These are phyloP conservation scores for Cetonia aurata DNA, from an alignment of 2,888 invertebrate species.

Conservation along the genomic window DNA sequence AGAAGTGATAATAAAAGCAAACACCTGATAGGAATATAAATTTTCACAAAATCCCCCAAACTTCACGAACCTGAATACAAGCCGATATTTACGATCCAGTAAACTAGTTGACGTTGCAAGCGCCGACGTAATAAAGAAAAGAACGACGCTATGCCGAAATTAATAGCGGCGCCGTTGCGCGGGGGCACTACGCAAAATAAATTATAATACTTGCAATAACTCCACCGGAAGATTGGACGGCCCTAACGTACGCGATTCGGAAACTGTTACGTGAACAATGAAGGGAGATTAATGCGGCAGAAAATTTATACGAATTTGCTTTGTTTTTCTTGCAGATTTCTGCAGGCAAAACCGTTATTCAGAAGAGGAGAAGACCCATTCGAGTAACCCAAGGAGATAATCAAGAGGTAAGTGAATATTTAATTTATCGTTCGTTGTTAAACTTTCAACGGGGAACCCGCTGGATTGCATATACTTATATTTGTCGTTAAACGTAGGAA, in stretches of 20 bases:
- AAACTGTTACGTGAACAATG: background rate
- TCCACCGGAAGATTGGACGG: background rate
- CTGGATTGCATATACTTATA: background rate
- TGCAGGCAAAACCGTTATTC: background rate
- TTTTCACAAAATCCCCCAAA: conserved; percentile 11
- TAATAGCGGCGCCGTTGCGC: conserved; percentile 22
- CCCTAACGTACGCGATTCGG: background rate
- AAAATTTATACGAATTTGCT: conserved; percentile 21
- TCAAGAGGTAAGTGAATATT: conserved; percentile 23
- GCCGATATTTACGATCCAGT: conserved; percentile 34
- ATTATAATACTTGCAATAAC: background rate
- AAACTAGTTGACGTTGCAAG: conserved; percentile 30
- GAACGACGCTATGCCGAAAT: conserved; percentile 22
- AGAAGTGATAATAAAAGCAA: conserved; percentile 40
- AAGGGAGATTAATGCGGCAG: background rate
- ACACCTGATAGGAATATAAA: conserved; percentile 32
- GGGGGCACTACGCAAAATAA: conserved; percentile 12
- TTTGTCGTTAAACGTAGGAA: background rate
- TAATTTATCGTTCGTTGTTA: conserved; percentile 20
- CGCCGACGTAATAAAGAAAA: conserved; percentile 19
- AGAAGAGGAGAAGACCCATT: background rate
- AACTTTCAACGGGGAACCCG: background rate
- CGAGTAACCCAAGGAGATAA: background rate
- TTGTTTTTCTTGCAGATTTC: conserved; percentile 21
- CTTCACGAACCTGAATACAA: conserved; percentile 17